Evolutionary conservation across 2,113 vertebrate genomes (phyloP).

Genomic region (Cephalopholis sonnerati): DNA sequence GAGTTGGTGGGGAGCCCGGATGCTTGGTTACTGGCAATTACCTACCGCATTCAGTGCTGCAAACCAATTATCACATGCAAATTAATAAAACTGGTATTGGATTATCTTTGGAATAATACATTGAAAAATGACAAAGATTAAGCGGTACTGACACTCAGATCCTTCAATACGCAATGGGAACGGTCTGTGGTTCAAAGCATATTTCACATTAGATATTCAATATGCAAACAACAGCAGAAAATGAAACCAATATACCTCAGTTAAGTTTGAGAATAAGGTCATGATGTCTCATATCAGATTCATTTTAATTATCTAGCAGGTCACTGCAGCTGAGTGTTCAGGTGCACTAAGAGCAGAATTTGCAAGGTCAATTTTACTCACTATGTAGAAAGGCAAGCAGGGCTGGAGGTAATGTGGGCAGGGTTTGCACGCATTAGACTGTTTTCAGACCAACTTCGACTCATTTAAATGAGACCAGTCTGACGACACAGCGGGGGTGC

Average conservation of each 20-base stretch:
- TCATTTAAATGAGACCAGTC: neutral
- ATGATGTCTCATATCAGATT: conserved; percentile 39
- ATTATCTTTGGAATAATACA: conserved; percentile 66
- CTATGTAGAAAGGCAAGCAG: neutral
- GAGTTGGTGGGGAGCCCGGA: conserved; percentile 37
- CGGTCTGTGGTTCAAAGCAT: conserved; percentile 52
- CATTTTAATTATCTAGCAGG: conserved; percentile 39
- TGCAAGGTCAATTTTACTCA: conserved; percentile 24
- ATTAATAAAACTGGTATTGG: conserved; percentile 64
- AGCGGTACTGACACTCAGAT: conserved; percentile 56
- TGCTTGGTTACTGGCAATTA: conserved; percentile 60
- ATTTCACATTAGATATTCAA: conserved; percentile 58
- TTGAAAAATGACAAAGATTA: conserved; percentile 61
- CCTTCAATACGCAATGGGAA: conserved; percentile 29
- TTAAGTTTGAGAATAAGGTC: conserved; percentile 39
- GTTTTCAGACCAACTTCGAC: neutral
- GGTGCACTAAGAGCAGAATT: neutral
- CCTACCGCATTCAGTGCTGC: conserved; percentile 46
- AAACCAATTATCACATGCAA: conserved; percentile 79
- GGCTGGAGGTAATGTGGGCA: neutral
- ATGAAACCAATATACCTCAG: conserved; percentile 44
- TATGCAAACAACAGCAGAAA: conserved; percentile 59
- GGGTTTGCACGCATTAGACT: neutral
- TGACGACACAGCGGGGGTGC: neutral
- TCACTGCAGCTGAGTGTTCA: conserved; percentile 16